A percentile compares a stretch with the other conserved stretches of the same genome.
Evolutionary conservation across 2,797 vertebrate species (phyloP).

Genomic region (Anas georgica): DNA sequence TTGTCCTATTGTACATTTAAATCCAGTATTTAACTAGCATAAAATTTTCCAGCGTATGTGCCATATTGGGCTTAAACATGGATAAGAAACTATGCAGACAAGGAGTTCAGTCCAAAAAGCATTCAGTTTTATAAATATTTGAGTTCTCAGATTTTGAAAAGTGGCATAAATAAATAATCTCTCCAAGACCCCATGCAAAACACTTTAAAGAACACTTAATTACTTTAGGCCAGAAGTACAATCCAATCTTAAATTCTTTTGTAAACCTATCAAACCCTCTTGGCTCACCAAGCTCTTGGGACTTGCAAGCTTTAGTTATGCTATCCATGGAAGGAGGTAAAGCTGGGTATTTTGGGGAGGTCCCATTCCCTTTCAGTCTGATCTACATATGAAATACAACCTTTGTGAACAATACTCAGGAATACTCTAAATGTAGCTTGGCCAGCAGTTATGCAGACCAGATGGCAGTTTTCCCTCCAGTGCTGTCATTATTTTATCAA

Average conservation of each 20-base stretch:
- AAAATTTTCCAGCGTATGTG: slow-evolving; percentile 57
- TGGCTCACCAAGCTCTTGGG: background rate
- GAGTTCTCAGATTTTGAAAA: slow-evolving; percentile 37
- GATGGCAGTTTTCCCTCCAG: slow-evolving; percentile 20
- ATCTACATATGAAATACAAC: background rate
- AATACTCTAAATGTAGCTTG: background rate
- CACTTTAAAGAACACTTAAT: slow-evolving; percentile 47
- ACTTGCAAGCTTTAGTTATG: background rate
- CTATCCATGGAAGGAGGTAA: background rate
- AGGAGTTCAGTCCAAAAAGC: slow-evolving; percentile 38
- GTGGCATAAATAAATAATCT: slow-evolving; percentile 49
- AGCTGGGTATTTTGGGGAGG: background rate
- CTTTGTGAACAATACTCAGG: background rate
- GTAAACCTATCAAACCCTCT: slow-evolving; percentile 1
- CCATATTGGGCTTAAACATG: slow-evolving; percentile 40
- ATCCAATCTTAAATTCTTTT: slow-evolving; percentile 7
- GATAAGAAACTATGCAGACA: slow-evolving; percentile 64
- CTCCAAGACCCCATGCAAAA: slow-evolving; percentile 30
- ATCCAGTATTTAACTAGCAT: slow-evolving; percentile 3
- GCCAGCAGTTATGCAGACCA: slow-evolving; percentile 47
- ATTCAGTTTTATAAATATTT: slow-evolving; percentile 63
- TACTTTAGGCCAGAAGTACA: background rate
- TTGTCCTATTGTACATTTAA: slow-evolving; percentile 13
- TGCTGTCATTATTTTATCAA: slow-evolving; percentile 48
- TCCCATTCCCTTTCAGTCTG: background rate